A percentile compares a stretch with the other conserved stretches of the same genome.
Evolutionary conservation across 2,888 invertebrate species (phyloP).

Genomic region (Allygus modestus): DNA sequence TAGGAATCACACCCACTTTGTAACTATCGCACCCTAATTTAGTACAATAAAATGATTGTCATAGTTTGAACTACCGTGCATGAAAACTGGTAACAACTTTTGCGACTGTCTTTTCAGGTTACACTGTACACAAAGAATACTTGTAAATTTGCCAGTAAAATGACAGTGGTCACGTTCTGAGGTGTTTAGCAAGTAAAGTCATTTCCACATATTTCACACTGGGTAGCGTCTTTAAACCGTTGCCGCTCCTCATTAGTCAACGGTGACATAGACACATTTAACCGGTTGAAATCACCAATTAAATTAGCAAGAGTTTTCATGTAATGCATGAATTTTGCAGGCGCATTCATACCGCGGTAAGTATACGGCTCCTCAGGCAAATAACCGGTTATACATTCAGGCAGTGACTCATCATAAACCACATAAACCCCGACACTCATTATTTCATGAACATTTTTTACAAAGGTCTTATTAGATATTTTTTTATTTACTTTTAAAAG

Average conservation of each 20-base stretch:
- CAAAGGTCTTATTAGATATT: not conserved
- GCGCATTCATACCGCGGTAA: slow-evolving; percentile 17
- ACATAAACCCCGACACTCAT: slow-evolving; percentile 20
- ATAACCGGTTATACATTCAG: slow-evolving; percentile 10
- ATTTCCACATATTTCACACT: too few relatives aligned
- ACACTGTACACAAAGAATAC: slow-evolving; percentile 7
- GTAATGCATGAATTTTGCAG: slow-evolving; percentile 15
- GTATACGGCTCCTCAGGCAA: slow-evolving; percentile 19
- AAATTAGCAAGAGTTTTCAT: slow-evolving; percentile 6
- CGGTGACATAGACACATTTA: not conserved
- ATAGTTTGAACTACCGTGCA: slow-evolving; percentile 54
- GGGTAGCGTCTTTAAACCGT: too few relatives aligned
- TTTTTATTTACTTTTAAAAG: not conserved
- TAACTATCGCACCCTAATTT: slow-evolving; percentile 42
- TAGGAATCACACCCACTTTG: slow-evolving; percentile 34
- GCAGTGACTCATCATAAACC: slow-evolving; percentile 32
- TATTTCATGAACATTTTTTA: slow-evolving; percentile 15
- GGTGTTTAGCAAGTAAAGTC: too few relatives aligned
- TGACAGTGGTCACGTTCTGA: slow-evolving; percentile 58
- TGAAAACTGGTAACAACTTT: slow-evolving; percentile 25
- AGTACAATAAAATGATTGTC: slow-evolving; percentile 29
- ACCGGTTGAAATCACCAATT: slow-evolving; percentile 17
- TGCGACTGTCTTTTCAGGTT: slow-evolving; percentile 29
- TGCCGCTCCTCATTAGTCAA: too few relatives aligned
- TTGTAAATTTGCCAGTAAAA: slow-evolving; percentile 37